Conservation (phyloP, 2,888 invertebrate species). For the Fissipunctia ypsillon region DNA sequence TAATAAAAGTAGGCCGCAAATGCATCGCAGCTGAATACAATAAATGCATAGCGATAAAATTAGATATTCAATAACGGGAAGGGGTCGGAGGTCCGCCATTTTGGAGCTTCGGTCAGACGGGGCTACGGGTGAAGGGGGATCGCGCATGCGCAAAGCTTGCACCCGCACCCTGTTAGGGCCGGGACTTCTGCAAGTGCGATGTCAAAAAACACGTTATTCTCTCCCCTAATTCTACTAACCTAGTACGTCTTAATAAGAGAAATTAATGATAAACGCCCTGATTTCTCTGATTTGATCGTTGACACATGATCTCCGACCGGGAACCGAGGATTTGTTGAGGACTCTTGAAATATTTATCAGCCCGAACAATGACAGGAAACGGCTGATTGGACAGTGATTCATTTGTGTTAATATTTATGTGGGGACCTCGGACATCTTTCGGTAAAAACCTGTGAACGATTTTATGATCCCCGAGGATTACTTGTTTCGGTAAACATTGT, state of each 20-base stretch:
- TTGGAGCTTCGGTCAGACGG: constrained; percentile 83
- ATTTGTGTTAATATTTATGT: constrained; percentile 72
- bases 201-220: constrained; percentile 90
- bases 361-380: constrained; percentile 82
- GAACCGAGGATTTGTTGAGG: constrained; percentile 40
- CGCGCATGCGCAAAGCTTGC: constrained; percentile 84
- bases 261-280: constrained; percentile 80
- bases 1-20: constrained; percentile 71
- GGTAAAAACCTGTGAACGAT: constrained; percentile 53
- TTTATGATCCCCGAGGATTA: constrained; percentile 19
- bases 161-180: constrained; percentile 88
- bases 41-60: constrained; percentile 88
- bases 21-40: constrained; percentile 79
- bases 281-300: constrained; percentile 67
- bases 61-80: constrained; percentile 90
- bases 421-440: constrained; percentile 68
- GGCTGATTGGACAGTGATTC: constrained; percentile 81
- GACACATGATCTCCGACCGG: constrained; percentile 40
- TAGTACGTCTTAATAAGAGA: constrained; percentile 85
- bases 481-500: constrained; percentile 49
- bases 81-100: constrained; percentile 89
- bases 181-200: constrained; percentile 86
- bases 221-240: constrained; percentile 89
- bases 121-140: constrained; percentile 84
- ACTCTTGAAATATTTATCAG: constrained; percentile 61